phyloP scores from a whole-genome alignment of 92 coral and sea anemone species.

The Nematostella vectensis region DNA sequence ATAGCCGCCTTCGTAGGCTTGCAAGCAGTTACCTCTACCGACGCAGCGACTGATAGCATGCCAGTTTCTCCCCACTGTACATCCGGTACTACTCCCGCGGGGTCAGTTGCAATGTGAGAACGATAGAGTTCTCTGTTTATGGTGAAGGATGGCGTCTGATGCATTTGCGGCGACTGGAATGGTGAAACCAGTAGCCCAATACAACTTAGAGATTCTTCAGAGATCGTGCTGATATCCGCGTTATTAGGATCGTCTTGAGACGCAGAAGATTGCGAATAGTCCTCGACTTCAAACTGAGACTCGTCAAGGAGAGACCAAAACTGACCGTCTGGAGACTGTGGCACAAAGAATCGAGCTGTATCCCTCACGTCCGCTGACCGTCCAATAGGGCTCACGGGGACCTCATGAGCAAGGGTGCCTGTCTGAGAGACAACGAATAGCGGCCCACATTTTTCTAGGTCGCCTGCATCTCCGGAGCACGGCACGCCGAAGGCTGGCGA shows the following conservation, averaged over 20 bases:
- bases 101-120: slow-evolving; percentile 6
- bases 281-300: slow-evolving; percentile 13
- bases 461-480: not conserved
- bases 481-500: slow-evolving; percentile 1
- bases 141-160: slow-evolving; percentile 28
- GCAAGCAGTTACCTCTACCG: slow-evolving; percentile 45
- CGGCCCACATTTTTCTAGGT: not conserved
- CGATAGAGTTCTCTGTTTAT: slow-evolving; percentile 14
- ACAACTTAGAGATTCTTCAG: slow-evolving; percentile 37
- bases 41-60: slow-evolving; percentile 55
- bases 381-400: slow-evolving; percentile 8
- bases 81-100: slow-evolving; percentile 3
- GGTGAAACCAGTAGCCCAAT: slow-evolving; percentile 46
- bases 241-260: slow-evolving; percentile 14
- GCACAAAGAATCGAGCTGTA: slow-evolving; percentile 25
- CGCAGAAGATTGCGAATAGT: slow-evolving; percentile 17
- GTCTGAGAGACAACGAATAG: not conserved
- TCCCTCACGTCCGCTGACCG: slow-evolving; percentile 2
- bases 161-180: slow-evolving; percentile 31
- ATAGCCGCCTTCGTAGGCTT: too few species aligned
- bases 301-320: slow-evolving; percentile 12
- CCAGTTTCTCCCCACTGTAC: slow-evolving; percentile 16
- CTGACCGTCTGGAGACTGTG: slow-evolving; percentile 28
- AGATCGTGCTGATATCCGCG: slow-evolving; percentile 26
- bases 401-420: slow-evolving; percentile 17